Conservation (phyloP, 2,888 invertebrate species). For the Synanthedon tipuliformis region DNA sequence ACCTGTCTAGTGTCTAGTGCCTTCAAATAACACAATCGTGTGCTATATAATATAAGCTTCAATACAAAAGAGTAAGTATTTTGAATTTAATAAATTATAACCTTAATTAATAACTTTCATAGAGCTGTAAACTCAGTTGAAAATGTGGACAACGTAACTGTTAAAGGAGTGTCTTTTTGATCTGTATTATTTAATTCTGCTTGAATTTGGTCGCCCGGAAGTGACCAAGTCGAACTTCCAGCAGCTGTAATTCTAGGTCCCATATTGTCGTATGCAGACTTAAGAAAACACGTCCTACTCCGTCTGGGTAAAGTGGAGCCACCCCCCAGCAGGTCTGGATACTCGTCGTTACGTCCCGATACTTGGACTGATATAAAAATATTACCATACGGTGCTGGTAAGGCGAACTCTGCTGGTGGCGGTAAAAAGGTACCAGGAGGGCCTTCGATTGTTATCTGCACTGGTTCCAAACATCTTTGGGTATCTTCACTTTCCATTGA, state of each 20-base stretch:
- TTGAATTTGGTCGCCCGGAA: conserved; percentile 69
- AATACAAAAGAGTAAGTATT: background rate
- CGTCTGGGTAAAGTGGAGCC: conserved; percentile 61
- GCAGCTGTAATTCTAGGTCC: conserved; percentile 89
- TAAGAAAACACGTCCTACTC: conserved; percentile 61
- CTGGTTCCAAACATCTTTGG: conserved; percentile 64
- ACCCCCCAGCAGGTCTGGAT: conserved; percentile 80
- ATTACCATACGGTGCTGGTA: conserved; percentile 73
- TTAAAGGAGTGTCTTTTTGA: conserved; percentile 27
- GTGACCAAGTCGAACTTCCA: conserved; percentile 87
- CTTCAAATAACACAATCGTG: too few species aligned
- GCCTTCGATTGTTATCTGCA: conserved; percentile 72
- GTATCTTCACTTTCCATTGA: conserved; percentile 63
- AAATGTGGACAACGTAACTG: conserved; percentile 47
- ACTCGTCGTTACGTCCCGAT: conserved; percentile 75
- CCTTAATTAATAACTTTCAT: conserved; percentile 26
- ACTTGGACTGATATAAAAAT: conserved; percentile 90
- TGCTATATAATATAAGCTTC: too few species aligned
- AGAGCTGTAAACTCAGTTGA: conserved; percentile 64
- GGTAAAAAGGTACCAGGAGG: conserved; percentile 53
- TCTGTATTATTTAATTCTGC: conserved; percentile 18
- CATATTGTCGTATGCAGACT: conserved; percentile 89
- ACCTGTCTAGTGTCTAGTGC: too few species aligned
- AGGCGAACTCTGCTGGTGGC: conserved; percentile 60
- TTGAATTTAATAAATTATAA: background rate